Conservation (phyloP, 2,888 invertebrate genomes). For the Campoplex capitator region DNA sequence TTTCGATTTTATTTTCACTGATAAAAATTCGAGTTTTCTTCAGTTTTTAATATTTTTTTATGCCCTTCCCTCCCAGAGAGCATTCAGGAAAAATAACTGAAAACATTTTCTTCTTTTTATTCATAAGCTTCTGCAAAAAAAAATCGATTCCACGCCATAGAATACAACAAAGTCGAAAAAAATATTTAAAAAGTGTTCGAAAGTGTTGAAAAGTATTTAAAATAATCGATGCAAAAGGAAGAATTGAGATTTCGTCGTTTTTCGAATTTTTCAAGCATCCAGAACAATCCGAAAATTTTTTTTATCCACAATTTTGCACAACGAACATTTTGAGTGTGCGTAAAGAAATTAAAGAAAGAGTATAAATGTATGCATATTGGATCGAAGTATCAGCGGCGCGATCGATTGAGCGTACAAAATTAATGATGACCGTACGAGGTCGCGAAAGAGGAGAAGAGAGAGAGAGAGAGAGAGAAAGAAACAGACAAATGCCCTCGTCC, state of each 20-base stretch:
- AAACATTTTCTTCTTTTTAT: neutral
- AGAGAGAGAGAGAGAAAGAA: conserved; percentile 10
- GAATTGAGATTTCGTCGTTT: neutral
- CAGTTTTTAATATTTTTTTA: neutral
- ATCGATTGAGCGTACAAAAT: conserved; percentile 52
- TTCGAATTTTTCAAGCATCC: neutral
- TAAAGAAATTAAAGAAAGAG: conserved; percentile 5
- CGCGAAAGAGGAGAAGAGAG: conserved; percentile 6
- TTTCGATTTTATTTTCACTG: neutral
- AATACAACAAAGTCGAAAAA: neutral
- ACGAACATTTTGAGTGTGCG: neutral
- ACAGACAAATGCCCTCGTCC: conserved; percentile 56
- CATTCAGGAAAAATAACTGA: too few species aligned
- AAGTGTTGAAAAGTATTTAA: neutral
- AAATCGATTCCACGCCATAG: neutral
- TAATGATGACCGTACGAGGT: conserved; percentile 59
- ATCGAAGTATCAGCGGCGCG: conserved; percentile 40
- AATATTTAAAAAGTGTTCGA: neutral
- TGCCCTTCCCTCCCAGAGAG: neutral
- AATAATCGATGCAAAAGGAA: neutral
- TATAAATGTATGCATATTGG: neutral
- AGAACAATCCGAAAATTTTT: neutral
- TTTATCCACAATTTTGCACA: neutral
- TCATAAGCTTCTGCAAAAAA: neutral
- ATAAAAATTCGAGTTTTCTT: neutral